Base-by-base conservation (phyloP, 2,113 vertebrate species). In the Nipponia nippon region DNA sequence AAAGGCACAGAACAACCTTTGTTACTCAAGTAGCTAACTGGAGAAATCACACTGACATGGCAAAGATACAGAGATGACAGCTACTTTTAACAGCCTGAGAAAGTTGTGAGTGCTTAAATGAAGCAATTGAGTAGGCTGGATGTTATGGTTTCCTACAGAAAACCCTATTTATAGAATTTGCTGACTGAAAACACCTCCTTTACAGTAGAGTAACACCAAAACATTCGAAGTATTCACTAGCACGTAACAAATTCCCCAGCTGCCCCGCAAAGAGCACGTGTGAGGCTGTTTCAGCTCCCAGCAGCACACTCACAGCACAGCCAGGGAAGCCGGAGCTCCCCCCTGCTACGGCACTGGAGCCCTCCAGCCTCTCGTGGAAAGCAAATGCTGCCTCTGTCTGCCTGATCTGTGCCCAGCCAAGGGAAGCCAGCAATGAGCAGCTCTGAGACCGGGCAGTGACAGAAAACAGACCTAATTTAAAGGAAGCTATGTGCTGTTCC, bases 71-170 rank as follows among this genome's bases (percentile, higher is more conserved):
- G 71, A 86, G 27, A 42, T 11, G 46, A 78, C 63, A 83, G 72
- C 42, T 84, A 58, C 63, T 87, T 87, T 27, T 0, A 5, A 91
- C 20, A 95, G 55, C 27, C 42, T 55, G 55, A 89, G 34, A 61
- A 80, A 67, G 40, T 19, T 77, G 46, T 3, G 7, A 92, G 58
- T 53, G 67, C 30, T 90, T 49, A 80, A 90, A 92, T 13, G 49
- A 92, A 96, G 86, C 34, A 83, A 46, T 4, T 56, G 83, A 91
- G 55, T 70, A 77, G 83, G 82, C 79, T 90, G 72, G 4, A 88
- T 66, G 46, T 73, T 83, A 63, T 10, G 10, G 42, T 81, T 93
- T 93, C 87, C 93, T 77, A 90, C 66, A 86, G 44, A 92, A 92
- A 83, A 9, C 13, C 6, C 46, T 77, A 66, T 29, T 83, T 86